Evolutionary conservation across 2,888 invertebrate genomes (phyloP).

Genomic region (Cheilosia soror): DNA sequence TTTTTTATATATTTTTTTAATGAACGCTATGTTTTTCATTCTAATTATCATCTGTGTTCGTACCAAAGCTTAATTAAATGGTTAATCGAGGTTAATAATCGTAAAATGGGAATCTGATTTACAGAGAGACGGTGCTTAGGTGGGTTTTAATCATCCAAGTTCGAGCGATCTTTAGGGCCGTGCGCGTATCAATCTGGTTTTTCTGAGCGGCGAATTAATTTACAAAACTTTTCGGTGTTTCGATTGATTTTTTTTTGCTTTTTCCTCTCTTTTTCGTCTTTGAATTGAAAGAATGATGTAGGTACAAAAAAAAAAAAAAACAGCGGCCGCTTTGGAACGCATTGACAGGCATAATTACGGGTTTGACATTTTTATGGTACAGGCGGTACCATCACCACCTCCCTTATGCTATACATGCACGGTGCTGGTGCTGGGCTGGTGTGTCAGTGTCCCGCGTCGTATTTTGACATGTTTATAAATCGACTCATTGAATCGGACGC

Average conservation of each 20-base stretch:
- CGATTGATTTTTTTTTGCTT: conserved; percentile 16
- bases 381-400: conserved; percentile 66
- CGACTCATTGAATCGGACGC: conserved; percentile 63
- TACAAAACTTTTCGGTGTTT: conserved; percentile 36
- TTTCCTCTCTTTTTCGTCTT: conserved; percentile 9
- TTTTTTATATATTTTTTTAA: conserved; percentile 25
- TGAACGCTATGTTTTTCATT: conserved; percentile 33
- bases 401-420: conserved; percentile 15
- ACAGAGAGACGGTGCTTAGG: conserved; percentile 23
- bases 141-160: conserved; percentile 37
- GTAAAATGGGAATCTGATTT: conserved; percentile 61
- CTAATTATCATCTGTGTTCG: conserved; percentile 52
- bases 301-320: not conserved
- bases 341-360: conserved; percentile 65
- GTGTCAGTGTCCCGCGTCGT: conserved; percentile 56
- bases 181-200: not conserved
- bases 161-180: conserved; percentile 8
- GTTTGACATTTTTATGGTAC: conserved; percentile 73
- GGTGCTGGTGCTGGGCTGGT: not conserved
- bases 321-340: conserved; percentile 26
- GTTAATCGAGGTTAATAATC: conserved; percentile 64
- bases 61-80: conserved; percentile 63
- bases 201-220: conserved; percentile 52
- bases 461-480: conserved; percentile 75
- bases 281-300: not conserved